Base-by-base conservation (phyloP, 2,113 vertebrate genomes). In the Tylochromis polylepis region DNA sequence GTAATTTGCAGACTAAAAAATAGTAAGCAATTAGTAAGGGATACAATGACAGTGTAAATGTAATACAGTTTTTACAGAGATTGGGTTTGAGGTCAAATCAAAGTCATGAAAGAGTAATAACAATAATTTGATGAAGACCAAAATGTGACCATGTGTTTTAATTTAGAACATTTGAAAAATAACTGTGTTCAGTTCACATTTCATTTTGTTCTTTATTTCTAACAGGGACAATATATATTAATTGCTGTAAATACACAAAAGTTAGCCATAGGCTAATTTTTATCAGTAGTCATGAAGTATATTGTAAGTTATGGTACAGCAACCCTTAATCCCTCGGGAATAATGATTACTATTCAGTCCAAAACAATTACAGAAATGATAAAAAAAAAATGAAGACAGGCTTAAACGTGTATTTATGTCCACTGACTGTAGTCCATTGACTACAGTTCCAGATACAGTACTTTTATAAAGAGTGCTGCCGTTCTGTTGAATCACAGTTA, bases 361-460 rank as follows among this genome's bases (percentile, higher is more conserved):
- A 70, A 70, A 38, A 20, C 31, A 65, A 65, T 34, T 34, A 29
- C 29, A 20, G 58, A 34, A 60, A 62, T 6, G 15, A 31, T 60
- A 10, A 18, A 29, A 16, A 2, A 58, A 8, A 38, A 38, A 7
- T 15, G 49, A 18, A 43, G n/a, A 43, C 10, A 72, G n/a, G 27
- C 22, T 18, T 27, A 51, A 9, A 41, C 4, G 16, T 51, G 38
- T 46, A 72, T 2, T 43, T 72, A 24, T 72, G 12, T 0, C n/a
- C 46, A 49, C 18, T 49, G 3, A 6, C 49, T 51, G 49, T 31
- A 31, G 31, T 31, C 5, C 15, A 62, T 2, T 20, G 29, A 18
- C 41, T 43, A 24, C n/a, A 41, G 62, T 22, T 41, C 36, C 36
- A 2, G 34, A 41, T n/a, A 38, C 11, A 41, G 11, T 22, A 8